Evolutionary conservation across 2,113 vertebrate genomes (phyloP), one percentile per base, ranked within the genome.

Genomic region (Eidolon helvum): DNA sequence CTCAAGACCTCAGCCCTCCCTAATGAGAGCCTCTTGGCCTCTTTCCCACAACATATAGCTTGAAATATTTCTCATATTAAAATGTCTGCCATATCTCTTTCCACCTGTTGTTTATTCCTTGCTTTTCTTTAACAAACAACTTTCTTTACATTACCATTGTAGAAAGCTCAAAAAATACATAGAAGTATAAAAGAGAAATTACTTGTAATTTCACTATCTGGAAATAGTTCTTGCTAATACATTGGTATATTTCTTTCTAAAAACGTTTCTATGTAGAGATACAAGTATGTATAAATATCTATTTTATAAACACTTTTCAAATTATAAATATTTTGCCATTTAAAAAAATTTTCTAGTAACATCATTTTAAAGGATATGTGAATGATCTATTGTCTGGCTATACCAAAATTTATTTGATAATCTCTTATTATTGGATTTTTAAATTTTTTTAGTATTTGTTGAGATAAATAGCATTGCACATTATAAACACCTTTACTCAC

Each of bases 281-380:
- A 53, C 26, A 66, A 33, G 28, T 33, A 68, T 50, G 22, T 33
- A 91, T 90, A 68, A 95, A 71, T 28, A 30, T 53, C 16, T 69
- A 45, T 40, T 93, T 79, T 93, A 89, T 74, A 86, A 85, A 35
- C n/a, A 10, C 9, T 38, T 57, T 77, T 35, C 87, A 95, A 84
- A 89, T 94, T 91, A 57, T 75, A 88, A 50, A n/a, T 87, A 77
- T 87, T 86, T 86, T 68, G 53, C 33, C 43, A 66, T 35, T 61
- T 50, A 33, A 33, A n/a, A 45, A 48, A 28, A 45, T 14, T 57
- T 83, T 38, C 7, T 38, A 80, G 74, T 84, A 75, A 57, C 59
- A 65, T 45, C 33, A 35, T 63, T 84, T 84, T 85, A 94, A 90
- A 92, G 4, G 7, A 91, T 68, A 9, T 35, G 3, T 69, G 80